Conservation (phyloP, 2,888 invertebrate species). For the Apoda limacodes region DNA sequence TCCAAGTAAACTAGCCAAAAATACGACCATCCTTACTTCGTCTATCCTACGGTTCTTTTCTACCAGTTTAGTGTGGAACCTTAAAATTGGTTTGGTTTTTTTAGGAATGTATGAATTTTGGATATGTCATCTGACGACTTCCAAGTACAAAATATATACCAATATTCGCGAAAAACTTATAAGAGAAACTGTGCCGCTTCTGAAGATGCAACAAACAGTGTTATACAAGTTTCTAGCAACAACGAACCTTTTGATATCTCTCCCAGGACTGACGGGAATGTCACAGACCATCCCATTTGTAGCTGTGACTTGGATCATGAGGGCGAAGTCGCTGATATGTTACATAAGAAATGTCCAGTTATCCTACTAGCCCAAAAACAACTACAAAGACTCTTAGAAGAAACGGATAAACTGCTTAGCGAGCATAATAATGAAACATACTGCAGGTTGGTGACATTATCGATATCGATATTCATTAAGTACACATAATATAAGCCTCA, state of each 20-base stretch:
- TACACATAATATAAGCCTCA: too few relatives aligned
- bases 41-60: too few relatives aligned
- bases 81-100: too few relatives aligned
- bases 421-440: conserved; percentile 32
- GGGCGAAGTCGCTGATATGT: conserved; percentile 42
- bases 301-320: conserved; percentile 44
- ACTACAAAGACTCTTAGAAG: conserved; percentile 43
- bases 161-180: conserved; percentile 46
- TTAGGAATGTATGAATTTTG: too few relatives aligned
- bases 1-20: too few relatives aligned
- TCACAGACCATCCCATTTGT: conserved; percentile 26
- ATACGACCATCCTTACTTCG: too few relatives aligned
- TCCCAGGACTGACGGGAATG: conserved; percentile 28
- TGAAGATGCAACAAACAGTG: conserved; percentile 25
- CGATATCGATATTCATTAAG: too few relatives aligned
- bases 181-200: conserved; percentile 34
- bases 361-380: conserved; percentile 52
- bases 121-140: conserved; percentile 50
- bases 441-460: too few relatives aligned
- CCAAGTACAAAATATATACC: conserved; percentile 45
- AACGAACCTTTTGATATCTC: conserved; percentile 27
- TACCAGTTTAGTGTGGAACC: too few relatives aligned
- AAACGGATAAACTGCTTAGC: conserved; percentile 42
- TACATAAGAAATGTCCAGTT: conserved; percentile 56
- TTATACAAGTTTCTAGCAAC: too few relatives aligned